Evolutionary conservation across 2,797 vertebrate species (phyloP), one percentile per base, ranked within the genome.

Genomic region (Arctocebus calabarensis): DNA sequence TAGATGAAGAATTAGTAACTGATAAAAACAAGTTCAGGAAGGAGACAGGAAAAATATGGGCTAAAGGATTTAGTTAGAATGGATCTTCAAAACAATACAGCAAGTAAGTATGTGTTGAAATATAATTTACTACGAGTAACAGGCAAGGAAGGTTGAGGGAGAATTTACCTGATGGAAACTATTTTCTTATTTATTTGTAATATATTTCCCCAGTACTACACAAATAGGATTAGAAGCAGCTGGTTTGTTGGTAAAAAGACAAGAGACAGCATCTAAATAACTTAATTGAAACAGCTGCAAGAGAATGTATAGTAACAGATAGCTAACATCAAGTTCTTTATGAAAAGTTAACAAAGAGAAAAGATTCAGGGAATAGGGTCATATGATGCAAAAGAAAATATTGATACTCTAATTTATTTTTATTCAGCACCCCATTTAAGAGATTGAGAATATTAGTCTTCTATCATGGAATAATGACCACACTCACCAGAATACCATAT

Each of bases 171-270:
- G 22, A 66, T 94, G 48, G 82, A 90, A 96, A 81, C 7, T 62
- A 83, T 88, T 86, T 95, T 84, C 77, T 96, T 55, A 87, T 83
- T 70, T 83, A 90, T 92, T 92, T 83, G 40, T 20, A 84, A 92
- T 73, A 29, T 40, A 84, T 94, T 96, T 95, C 55, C 52, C 40
- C 87, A 81, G 48, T 25, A 81, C 74, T 79, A 23, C 45, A 79
- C 81, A 52, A 75, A 79, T 83, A 70, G 25, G 71, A 90, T 82
- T 92, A 89, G 55, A 75, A 86, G 71, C 61, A 91, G 55, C 79
- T 91, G 61, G 40, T 78, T 93, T 87, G 7, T 59, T 92, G 70
- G 81, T 88, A 75, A 94, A 91, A 85, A 29, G 37, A 70, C 27
- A 90, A 75, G 62, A 79, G 89, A 93, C 22, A 94, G 40, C 48